Conservation (phyloP, 1,140 invertebrate species). For the Pteromalus puparum region DNA sequence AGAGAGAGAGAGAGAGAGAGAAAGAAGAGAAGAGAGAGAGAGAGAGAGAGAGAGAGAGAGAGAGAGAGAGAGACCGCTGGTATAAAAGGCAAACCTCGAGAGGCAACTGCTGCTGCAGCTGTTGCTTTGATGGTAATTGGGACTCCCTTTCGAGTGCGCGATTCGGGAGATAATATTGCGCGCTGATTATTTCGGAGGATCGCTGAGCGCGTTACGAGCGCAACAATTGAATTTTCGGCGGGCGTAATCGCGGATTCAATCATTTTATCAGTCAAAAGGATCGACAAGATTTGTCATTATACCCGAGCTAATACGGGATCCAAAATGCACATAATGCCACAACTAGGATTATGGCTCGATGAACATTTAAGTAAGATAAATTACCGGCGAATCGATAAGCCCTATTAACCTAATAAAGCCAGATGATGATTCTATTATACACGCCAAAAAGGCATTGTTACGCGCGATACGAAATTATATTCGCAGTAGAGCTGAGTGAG, state of each 20-base stretch:
- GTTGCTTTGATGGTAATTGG: neutral
- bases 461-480: no score
- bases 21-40: no score
- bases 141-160: neutral
- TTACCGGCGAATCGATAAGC: neutral
- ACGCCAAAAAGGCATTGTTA: neutral
- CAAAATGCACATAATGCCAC: neutral
- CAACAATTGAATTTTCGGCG: no score
- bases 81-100: conserved; percentile 10
- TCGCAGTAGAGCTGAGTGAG: no score
- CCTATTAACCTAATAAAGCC: neutral
- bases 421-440: neutral
- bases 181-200: conserved; percentile 3
- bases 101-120: neutral
- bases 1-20: neutral
- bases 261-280: no score
- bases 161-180: conserved; percentile 15
- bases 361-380: neutral
- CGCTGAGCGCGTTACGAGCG: no score
- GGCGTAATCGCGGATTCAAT: no score
- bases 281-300: neutral
- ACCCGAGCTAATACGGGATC: neutral
- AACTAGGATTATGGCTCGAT: neutral
- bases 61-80: neutral
- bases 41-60: neutral